Conservation (phyloP, 2,797 vertebrate genomes). For the Arctocebus calabarensis region DNA sequence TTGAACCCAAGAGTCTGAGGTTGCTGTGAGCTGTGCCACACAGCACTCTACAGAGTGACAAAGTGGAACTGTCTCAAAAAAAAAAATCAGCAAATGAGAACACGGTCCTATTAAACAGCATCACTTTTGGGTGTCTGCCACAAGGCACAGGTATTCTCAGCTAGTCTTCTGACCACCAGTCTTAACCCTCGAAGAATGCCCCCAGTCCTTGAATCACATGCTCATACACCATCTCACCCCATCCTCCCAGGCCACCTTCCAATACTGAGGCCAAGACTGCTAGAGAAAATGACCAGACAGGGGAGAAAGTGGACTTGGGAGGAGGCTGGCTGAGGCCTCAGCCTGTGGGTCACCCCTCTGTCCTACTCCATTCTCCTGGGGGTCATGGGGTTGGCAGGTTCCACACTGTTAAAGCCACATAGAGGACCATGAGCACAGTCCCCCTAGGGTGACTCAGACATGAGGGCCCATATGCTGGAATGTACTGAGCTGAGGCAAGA, state of each 20-base stretch:
- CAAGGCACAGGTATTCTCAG: neutral
- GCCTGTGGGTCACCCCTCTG: neutral
- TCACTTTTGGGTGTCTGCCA: no score
- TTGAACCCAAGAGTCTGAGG: no score
- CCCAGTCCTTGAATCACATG: neutral
- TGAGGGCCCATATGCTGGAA: neutral
- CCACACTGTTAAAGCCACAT: neutral
- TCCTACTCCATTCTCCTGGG: neutral
- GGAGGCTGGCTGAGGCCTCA: neutral
- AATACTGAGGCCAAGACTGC: rapidly evolving
- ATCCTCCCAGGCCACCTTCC: neutral
- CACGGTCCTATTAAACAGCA: no score
- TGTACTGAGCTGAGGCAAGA: no score
- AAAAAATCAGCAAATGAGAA: neutral
- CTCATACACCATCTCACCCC: neutral
- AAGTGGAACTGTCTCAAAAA: no score
- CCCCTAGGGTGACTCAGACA: no score
- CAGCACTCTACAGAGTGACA: no score
- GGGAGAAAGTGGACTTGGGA: neutral
- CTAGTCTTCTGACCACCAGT: neutral
- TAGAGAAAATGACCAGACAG: neutral
- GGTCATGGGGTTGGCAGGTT: neutral
- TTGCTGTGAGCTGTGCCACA: no score
- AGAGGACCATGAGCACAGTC: neutral
- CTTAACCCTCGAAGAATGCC: neutral